Percentiles rank a stretch among this genome's conserved stretches.
phyloP scores from a whole-genome alignment of 1,140 invertebrate species.

The Aleiodes sp. region DNA sequence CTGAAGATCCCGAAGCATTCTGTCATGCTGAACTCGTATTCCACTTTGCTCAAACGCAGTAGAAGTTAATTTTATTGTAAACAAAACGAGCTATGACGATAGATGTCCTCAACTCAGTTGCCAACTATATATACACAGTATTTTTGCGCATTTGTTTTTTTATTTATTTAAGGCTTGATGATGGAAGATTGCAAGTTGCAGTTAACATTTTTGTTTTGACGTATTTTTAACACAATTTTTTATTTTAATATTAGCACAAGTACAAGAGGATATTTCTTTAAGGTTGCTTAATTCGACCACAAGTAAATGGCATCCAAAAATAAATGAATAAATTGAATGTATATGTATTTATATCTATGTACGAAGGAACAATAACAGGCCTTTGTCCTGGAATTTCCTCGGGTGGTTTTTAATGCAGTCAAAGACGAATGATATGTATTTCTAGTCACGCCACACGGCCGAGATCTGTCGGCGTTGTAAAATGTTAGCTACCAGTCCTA shows the following conservation, averaged over 20 bases:
- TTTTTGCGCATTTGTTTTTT: not conserved
- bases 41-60: not conserved
- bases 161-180: not conserved
- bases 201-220: too few species aligned
- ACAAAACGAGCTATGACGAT: not conserved
- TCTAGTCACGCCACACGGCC: not conserved
- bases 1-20: too few species aligned
- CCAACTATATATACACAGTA: not conserved
- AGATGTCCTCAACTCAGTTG: not conserved
- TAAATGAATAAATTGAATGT: not conserved
- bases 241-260: not conserved
- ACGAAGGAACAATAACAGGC: not conserved
- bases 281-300: too few species aligned
- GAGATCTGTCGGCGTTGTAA: conserved; percentile 5
- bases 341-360: too few species aligned
- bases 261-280: too few species aligned
- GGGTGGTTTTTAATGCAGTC: not conserved
- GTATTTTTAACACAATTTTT: too few species aligned
- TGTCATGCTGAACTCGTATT: too few species aligned
- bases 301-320: too few species aligned
- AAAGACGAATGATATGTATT: not conserved
- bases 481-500: not conserved
- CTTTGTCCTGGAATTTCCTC: not conserved
- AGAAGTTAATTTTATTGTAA: not conserved
- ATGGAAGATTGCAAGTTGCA: too few species aligned